A percentile compares a stretch with the other conserved stretches of the same genome.
phyloP scores from a whole-genome alignment of 2,113 vertebrate species.

The Aspiorhynchus laticeps region DNA sequence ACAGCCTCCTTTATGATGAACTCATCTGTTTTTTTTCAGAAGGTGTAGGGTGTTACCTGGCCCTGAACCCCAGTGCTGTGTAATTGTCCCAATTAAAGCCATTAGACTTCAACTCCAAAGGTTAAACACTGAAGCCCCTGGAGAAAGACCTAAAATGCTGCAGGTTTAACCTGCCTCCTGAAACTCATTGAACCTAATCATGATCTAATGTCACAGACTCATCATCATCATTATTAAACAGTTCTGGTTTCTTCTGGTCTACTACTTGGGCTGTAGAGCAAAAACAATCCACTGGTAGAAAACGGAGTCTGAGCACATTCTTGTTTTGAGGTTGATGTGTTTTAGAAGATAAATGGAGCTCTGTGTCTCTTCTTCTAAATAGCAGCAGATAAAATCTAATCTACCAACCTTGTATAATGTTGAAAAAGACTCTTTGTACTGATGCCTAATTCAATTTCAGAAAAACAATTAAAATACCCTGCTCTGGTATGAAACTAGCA shows the following conservation, averaged over 20 bases:
- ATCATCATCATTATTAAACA: constrained; percentile 24
- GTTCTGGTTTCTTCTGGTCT: neutral
- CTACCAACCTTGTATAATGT: neutral
- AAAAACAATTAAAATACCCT: constrained; percentile 40
- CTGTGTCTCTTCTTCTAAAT: neutral
- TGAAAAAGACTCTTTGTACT: constrained; percentile 11
- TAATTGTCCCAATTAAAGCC: constrained; percentile 47
- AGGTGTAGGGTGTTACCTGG: neutral
- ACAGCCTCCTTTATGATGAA: neutral
- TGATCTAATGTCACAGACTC: constrained; percentile 21
- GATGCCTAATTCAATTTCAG: constrained; percentile 29
- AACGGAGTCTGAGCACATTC: neutral
- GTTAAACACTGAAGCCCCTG: constrained; percentile 25
- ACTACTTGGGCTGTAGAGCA: neutral
- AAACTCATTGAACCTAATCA: constrained; percentile 40
- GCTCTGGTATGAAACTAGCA: neutral
- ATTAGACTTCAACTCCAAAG: constrained; percentile 31
- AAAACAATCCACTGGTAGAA: neutral
- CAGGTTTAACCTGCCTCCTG: constrained; percentile 20
- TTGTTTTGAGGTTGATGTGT: neutral
- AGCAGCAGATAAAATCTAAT: constrained; percentile 18
- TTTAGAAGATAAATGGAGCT: constrained; percentile 5
- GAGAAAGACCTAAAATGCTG: neutral
- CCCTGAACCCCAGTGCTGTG: constrained; percentile 2
- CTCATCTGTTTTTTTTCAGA: neutral